Conservation (phyloP, 1,140 invertebrate genomes). For the Drosophila aff. region DNA sequence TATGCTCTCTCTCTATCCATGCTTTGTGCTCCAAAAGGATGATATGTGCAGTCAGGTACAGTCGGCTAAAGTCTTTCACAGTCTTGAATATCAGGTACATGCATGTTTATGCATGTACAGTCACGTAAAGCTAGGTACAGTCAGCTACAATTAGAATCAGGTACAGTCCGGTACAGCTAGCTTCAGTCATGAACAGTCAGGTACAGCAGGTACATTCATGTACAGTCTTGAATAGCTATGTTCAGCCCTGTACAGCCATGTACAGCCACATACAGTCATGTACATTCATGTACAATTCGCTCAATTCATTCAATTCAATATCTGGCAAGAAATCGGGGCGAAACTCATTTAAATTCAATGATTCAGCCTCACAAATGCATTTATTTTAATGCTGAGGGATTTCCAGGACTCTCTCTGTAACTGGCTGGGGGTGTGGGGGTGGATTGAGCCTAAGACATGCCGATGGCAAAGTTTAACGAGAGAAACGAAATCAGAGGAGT, state of each 20-base stretch:
- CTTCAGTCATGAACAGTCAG: neutral
- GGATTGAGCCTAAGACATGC: neutral
- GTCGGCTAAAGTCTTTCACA: neutral
- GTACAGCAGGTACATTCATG: neutral
- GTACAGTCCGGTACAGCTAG: no score
- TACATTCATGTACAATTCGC: neutral
- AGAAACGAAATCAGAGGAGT: conserved; percentile 44
- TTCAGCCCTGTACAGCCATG: neutral
- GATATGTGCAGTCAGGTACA: neutral
- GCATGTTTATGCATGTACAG: neutral
- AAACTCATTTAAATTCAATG: conserved; percentile 51
- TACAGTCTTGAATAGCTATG: neutral
- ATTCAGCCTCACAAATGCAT: conserved; percentile 32
- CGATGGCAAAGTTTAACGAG: conserved; percentile 31
- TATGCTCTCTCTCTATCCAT: neutral
- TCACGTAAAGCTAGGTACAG: neutral
- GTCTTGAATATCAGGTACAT: no score
- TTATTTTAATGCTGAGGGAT: conserved; percentile 20
- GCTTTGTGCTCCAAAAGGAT: neutral
- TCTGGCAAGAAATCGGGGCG: neutral
- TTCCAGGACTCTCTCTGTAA: neutral
- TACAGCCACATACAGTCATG: neutral
- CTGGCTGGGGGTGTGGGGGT: neutral
- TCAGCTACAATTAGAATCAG: no score
- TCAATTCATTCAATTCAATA: conserved; percentile 20